phyloP scores from a whole-genome alignment of 2,888 invertebrate species.

The Acheta domesticus region DNA sequence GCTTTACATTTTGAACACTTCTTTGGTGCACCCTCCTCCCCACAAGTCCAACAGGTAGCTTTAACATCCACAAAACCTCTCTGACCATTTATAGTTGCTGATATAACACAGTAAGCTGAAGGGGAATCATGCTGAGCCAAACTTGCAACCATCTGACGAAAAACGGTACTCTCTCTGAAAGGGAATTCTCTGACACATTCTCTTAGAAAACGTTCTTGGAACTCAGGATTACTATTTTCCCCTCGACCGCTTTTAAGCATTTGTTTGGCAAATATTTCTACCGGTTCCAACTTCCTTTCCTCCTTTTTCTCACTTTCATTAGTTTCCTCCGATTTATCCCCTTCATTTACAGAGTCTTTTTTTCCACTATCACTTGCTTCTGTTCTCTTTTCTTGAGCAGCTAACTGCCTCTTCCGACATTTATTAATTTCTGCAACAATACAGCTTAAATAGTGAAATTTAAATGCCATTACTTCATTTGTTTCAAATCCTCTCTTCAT shows the following conservation, averaged over 20 bases:
- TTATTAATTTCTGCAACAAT: slow-evolving; percentile 69
- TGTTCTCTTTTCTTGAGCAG: slow-evolving; percentile 48
- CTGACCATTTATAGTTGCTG: slow-evolving; percentile 83
- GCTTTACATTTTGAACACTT: slow-evolving; percentile 93
- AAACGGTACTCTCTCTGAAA: slow-evolving; percentile 76
- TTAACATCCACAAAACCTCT: slow-evolving; percentile 66
- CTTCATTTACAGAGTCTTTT: slow-evolving; percentile 42
- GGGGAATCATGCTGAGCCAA: slow-evolving; percentile 71
- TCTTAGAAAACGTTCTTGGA: slow-evolving; percentile 68
- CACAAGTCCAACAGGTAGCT: slow-evolving; percentile 72
- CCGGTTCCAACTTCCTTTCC: slow-evolving; percentile 61
- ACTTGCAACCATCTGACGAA: slow-evolving; percentile 78
- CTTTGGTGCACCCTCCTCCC: slow-evolving; percentile 83
- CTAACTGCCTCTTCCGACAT: slow-evolving; percentile 64
- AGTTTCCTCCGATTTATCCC: slow-evolving; percentile 39
- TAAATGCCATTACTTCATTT: slow-evolving; percentile 88
- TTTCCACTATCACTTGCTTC: slow-evolving; percentile 36
- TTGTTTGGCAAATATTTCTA: slow-evolving; percentile 72
- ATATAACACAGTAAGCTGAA: slow-evolving; percentile 67
- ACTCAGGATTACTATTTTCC: slow-evolving; percentile 55
- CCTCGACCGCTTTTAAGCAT: slow-evolving; percentile 74
- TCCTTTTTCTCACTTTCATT: slow-evolving; percentile 44
- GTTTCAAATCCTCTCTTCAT: slow-evolving; percentile 77
- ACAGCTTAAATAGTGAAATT: slow-evolving; percentile 78
- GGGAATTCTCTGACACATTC: slow-evolving; percentile 88